phyloP scores from a whole-genome alignment of 2,888 invertebrate genomes.

The Platycheirus rosarum region DNA sequence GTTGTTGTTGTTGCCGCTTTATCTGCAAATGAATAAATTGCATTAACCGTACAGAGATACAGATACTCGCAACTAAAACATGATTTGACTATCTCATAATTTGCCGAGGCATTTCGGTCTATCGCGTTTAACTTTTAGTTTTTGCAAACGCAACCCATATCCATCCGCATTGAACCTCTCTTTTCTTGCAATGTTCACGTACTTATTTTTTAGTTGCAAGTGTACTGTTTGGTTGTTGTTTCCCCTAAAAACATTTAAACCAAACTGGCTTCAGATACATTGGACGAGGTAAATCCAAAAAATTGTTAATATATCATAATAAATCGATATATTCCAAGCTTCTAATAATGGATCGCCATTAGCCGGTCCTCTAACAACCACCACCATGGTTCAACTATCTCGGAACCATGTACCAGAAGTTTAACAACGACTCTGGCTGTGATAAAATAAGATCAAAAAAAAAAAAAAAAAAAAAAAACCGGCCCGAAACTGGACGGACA shows the following conservation, averaged over 20 bases:
- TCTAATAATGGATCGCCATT: constrained; percentile 70
- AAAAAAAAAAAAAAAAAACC: neutral
- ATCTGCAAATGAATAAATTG: constrained; percentile 70
- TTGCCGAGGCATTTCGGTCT: constrained; percentile 49
- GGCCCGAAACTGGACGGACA: constrained; percentile 34
- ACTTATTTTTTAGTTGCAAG: constrained; percentile 8
- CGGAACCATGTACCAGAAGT: constrained; percentile 47
- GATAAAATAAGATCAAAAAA: constrained; percentile 23
- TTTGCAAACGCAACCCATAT: constrained; percentile 8
- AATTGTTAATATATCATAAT: constrained; percentile 68
- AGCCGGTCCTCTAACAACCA: constrained; percentile 34
- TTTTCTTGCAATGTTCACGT: constrained; percentile 33
- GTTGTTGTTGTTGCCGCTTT: constrained; percentile 26
- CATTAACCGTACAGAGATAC: constrained; percentile 65
- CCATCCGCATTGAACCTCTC: constrained; percentile 33
- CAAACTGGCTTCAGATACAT: constrained; percentile 19
- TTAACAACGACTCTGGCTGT: constrained; percentile 28
- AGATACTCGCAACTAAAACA: constrained; percentile 60
- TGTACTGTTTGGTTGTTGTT: constrained; percentile 12
- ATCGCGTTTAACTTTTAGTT: constrained; percentile 23
- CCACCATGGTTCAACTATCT: constrained; percentile 22
- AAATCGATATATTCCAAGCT: constrained; percentile 69
- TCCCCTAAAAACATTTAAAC: constrained; percentile 38
- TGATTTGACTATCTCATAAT: constrained; percentile 74
- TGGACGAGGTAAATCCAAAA: constrained; percentile 34